Conservation (phyloP, 2,113 vertebrate genomes). For the Vulpes vulpes region DNA sequence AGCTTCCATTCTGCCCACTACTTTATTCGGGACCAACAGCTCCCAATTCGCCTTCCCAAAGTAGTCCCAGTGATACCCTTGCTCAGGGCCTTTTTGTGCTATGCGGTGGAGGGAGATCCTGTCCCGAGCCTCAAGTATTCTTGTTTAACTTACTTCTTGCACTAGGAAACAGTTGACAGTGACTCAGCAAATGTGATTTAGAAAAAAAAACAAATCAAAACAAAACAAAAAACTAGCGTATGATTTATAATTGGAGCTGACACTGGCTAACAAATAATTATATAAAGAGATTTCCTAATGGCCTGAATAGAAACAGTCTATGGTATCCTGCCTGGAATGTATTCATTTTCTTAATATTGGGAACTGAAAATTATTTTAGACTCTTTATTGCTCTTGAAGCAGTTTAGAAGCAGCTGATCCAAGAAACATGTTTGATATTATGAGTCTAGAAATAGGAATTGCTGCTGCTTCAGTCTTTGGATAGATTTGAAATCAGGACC, state of each 20-base stretch:
- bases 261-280: neutral
- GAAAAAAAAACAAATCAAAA: too few relatives aligned
- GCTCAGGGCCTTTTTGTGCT: neutral
- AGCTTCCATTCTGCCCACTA: neutral
- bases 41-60: neutral
- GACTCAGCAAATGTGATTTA: neutral
- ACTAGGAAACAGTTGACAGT: neutral
- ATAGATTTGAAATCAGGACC: neutral
- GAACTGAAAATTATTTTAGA: neutral
- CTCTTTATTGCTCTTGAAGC: neutral
- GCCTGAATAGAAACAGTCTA: neutral
- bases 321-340: neutral
- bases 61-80: neutral
- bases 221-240: neutral
- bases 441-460: neutral
- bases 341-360: conserved; percentile 5
- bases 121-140: neutral
- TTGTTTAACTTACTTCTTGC: neutral
- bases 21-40: neutral
- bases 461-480: neutral
- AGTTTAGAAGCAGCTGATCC: neutral
- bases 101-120: neutral
- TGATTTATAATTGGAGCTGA: neutral
- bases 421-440: neutral
- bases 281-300: neutral